Evolutionary conservation across 2,888 invertebrate genomes (phyloP), one percentile per base, ranked within the genome.

Genomic region (Liodrosophila aerea): DNA sequence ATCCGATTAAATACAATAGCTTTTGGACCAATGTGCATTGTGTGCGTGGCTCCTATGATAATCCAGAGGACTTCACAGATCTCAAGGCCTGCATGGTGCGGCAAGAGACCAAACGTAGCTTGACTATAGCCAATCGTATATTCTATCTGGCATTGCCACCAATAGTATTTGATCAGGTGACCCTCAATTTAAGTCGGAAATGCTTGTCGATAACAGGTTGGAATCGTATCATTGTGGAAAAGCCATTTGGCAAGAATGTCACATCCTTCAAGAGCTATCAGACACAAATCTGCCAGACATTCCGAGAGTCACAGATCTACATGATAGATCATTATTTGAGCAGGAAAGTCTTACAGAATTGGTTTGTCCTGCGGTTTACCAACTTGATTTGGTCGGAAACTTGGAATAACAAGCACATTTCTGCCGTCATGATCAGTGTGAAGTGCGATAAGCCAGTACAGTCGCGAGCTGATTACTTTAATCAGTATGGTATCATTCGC

Each of bases 261-360:
- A 0, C 65, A 0, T 58, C 67, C 2, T 82, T 61, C 29, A 43
- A 31, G 1, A 16, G 37, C 7, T 82, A 57, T 4, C 86, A 82
- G 52, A 46, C 63, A 0, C 56, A 63, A 4, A 65, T 82, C 1
- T 80, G 84, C 11, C 72, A 74, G 45, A 59, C 60, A 1, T 85
- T 76, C 16, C 69, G 53, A 57, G 86, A 82, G 58, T 57, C 75
- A 0, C 77, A 82, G 34, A 84, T 82, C 47, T 82, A 65, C 16
- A 53, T 81, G 63, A 81, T 85, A 3, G 85, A 81, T 16, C 80
- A 83, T 4, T 73, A 58, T 7, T 12, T 81, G 0, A 83, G 74
- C 49, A 71, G 61, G 9, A 43, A 60, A 13, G 58, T 85, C 1
- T 41, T 83, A 4, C 76, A 80, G 8, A 83, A 65, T 12, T 31